A percentile compares a stretch with the other conserved stretches of the same genome.
phyloP scores from a whole-genome alignment of 1,140 invertebrate species.

The Hypothenemus hampei region DNA sequence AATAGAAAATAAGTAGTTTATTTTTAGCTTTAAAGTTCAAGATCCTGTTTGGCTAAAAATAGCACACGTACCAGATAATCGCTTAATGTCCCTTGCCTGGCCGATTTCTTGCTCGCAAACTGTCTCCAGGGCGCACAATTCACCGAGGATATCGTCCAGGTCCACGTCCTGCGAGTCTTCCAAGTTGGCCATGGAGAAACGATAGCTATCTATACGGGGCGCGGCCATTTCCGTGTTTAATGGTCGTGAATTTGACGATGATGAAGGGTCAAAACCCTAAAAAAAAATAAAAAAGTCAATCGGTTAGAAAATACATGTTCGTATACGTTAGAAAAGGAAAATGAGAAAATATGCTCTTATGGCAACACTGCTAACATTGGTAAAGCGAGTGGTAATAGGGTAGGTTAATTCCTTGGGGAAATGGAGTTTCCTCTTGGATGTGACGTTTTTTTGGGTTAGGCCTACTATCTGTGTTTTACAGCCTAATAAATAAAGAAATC shows the following conservation, averaged over 20 bases:
- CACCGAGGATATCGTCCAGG: conserved; percentile 90
- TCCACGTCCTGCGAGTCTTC: conserved; percentile 94
- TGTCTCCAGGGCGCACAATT: conserved; percentile 84
- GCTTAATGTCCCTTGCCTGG: conserved; percentile 45
- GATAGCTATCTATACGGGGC: conserved; percentile 76
- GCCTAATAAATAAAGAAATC: too few relatives aligned
- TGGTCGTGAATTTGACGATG: conserved; percentile 49
- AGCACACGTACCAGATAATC: conserved; percentile 45
- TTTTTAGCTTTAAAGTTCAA: conserved; percentile 13
- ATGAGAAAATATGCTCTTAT: too few relatives aligned
- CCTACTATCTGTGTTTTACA: too few relatives aligned
- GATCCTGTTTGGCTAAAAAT: conserved; percentile 9
- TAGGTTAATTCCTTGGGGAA: too few relatives aligned
- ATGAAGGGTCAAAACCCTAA: conserved; percentile 58
- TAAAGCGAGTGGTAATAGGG: too few relatives aligned
- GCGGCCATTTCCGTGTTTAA: conserved; percentile 59
- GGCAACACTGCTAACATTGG: too few relatives aligned
- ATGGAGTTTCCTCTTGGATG: too few relatives aligned
- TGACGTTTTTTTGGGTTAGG: too few relatives aligned
- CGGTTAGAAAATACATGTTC: background rate
- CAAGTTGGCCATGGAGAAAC: conserved; percentile 88
- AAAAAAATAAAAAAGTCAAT: conserved; percentile 42
- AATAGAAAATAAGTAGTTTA: conserved; percentile 6
- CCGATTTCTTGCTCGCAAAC: conserved; percentile 67
- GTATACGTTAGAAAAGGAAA: too few relatives aligned